Conservation (phyloP, 1,140 invertebrate genomes). For the Trichomalopsis sarcophagae region DNA sequence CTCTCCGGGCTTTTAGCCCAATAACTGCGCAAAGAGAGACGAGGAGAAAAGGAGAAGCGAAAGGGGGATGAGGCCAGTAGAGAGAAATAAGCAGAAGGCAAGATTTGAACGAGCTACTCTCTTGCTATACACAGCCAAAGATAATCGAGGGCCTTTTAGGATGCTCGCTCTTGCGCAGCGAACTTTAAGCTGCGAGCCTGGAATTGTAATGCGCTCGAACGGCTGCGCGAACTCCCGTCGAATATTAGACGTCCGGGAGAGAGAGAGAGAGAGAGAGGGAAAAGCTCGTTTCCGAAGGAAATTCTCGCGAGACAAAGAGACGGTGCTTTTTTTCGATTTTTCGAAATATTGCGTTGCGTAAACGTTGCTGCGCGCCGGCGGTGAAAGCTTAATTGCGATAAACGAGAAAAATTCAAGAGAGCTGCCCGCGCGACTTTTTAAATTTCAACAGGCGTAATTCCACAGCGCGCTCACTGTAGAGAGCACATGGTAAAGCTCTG, state of each 20-base stretch:
- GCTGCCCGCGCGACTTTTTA: not conserved
- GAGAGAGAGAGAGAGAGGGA: not conserved
- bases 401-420: not conserved
- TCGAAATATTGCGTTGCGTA: not conserved
- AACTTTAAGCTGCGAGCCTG: conserved; percentile 21
- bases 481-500: not conserved
- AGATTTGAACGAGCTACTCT: not conserved
- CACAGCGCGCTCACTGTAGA: too few relatives aligned
- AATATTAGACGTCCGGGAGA: not conserved
- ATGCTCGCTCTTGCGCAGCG: not conserved
- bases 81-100: conserved; percentile 1
- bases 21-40: not conserved
- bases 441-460: conserved; percentile 13
- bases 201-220: conserved; percentile 38
- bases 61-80: too few relatives aligned
- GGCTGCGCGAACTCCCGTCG: not conserved
- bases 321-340: not conserved
- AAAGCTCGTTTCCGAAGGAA: not conserved
- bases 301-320: not conserved
- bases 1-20: not conserved
- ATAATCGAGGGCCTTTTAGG: conserved; percentile 35
- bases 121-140: not conserved
- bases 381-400: not conserved
- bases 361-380: too few relatives aligned
- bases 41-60: not conserved